A percentile compares a stretch with the other conserved stretches of the same genome.
Conservation (phyloP, 2,888 invertebrate genomes). For the Acronicta alni region DNA sequence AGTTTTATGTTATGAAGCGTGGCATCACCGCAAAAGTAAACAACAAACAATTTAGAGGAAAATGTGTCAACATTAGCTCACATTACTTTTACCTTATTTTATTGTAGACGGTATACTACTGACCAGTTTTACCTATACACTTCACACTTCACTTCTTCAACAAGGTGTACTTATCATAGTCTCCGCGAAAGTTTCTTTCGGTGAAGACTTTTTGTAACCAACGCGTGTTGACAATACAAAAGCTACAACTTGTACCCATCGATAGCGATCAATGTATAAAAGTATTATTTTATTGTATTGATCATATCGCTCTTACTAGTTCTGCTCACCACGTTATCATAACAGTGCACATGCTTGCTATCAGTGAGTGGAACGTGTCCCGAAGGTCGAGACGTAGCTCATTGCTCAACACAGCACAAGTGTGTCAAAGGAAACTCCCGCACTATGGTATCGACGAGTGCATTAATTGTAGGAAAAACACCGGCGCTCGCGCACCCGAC, state of each 20-base stretch:
- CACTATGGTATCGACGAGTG: slow-evolving; percentile 48
- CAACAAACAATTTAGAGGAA: slow-evolving; percentile 3
- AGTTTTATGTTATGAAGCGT: slow-evolving; percentile 13
- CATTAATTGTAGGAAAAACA: slow-evolving; percentile 67
- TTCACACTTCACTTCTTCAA: too few species aligned
- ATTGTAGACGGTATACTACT: too few species aligned
- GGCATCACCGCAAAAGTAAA: slow-evolving; percentile 35
- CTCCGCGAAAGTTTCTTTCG: too few species aligned
- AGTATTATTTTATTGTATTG: too few species aligned
- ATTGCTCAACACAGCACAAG: slow-evolving; percentile 47
- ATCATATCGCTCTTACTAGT: too few species aligned
- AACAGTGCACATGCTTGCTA: slow-evolving; percentile 23
- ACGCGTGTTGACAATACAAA: too few species aligned
- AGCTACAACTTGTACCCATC: too few species aligned
- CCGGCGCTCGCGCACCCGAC: slow-evolving; percentile 47
- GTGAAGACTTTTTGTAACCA: too few species aligned
- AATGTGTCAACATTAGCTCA: neutral
- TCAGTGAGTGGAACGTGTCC: slow-evolving; percentile 32
- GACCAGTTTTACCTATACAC: too few species aligned
- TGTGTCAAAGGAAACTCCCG: slow-evolving; percentile 67
- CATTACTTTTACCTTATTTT: too few species aligned
- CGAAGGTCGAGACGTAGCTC: slow-evolving; percentile 30
- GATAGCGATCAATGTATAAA: too few species aligned
- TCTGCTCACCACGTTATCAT: slow-evolving; percentile 1
- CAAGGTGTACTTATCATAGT: too few species aligned